phyloP scores from a whole-genome alignment of 2,888 invertebrate genomes.

The Phymatocera aterrima region DNA sequence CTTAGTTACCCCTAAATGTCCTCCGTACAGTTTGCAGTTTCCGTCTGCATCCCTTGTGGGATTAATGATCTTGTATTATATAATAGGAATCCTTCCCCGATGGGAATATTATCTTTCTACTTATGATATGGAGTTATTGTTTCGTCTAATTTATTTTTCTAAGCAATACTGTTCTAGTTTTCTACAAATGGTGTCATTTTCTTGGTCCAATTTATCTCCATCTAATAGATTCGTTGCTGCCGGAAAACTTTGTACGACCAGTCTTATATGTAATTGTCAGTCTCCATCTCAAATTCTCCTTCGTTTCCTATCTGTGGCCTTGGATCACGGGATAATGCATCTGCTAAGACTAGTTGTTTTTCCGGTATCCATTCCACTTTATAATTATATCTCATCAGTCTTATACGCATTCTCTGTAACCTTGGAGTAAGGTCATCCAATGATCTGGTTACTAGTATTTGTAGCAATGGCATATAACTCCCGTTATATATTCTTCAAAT shows the following conservation, averaged over 20 bases:
- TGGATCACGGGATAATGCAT: slow-evolving; percentile 59
- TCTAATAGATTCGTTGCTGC: slow-evolving; percentile 45
- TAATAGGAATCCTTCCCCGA: slow-evolving; percentile 52
- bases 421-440: slow-evolving; percentile 66
- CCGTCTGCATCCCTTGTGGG: slow-evolving; percentile 50
- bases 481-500: slow-evolving; percentile 64
- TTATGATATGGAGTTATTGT: slow-evolving; percentile 50
- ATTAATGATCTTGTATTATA: slow-evolving; percentile 55
- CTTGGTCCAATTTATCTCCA: slow-evolving; percentile 50
- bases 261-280: slow-evolving; percentile 45
- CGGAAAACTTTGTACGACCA: slow-evolving; percentile 49
- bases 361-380: slow-evolving; percentile 60
- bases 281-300: slow-evolving; percentile 29
- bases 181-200: slow-evolving; percentile 46
- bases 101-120: slow-evolving; percentile 51
- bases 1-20: slow-evolving; percentile 59
- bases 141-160: slow-evolving; percentile 30
- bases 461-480: slow-evolving; percentile 69
- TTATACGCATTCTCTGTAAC: slow-evolving; percentile 65
- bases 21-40: slow-evolving; percentile 56
- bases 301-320: slow-evolving; percentile 24
- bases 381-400: slow-evolving; percentile 61
- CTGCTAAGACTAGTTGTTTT: slow-evolving; percentile 61
- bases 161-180: slow-evolving; percentile 49
- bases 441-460: slow-evolving; percentile 64